A percentile compares a stretch with the other conserved stretches of the same genome.
Evolutionary conservation across 2,113 vertebrate genomes (phyloP).

Genomic region (Felis chaus): DNA sequence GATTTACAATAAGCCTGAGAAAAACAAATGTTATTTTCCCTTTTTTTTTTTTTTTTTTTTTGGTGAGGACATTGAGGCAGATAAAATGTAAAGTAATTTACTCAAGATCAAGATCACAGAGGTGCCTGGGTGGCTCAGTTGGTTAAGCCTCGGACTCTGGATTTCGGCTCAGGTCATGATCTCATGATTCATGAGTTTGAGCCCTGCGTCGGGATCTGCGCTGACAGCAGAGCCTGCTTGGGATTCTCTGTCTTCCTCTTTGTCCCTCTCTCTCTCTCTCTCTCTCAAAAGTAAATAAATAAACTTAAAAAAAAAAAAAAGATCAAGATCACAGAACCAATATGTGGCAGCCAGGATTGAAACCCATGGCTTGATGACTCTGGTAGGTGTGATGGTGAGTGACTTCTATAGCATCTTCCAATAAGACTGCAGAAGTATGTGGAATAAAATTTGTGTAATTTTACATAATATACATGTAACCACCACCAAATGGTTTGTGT

Average conservation of each 20-base stretch:
- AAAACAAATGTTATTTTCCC: not conserved
- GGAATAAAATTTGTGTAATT: not conserved
- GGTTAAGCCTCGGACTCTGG: too few species aligned
- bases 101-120: not conserved
- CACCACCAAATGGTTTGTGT: not conserved
- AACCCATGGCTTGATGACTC: not conserved
- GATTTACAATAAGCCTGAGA: not conserved
- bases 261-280: too few species aligned
- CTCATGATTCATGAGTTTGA: too few species aligned
- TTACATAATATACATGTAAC: not conserved
- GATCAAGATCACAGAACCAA: not conserved
- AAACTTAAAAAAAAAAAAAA: too few species aligned
- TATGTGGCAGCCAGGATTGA: not conserved
- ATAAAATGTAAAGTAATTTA: not conserved
- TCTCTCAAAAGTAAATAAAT: too few species aligned
- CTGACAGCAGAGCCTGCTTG: too few species aligned
- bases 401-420: not conserved
- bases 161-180: too few species aligned
- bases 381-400: not conserved
- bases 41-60: not conserved
- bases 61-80: not conserved
- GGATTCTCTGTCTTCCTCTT: too few species aligned
- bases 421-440: not conserved
- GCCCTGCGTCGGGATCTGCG: too few species aligned
- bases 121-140: too few species aligned